These are phyloP conservation scores for Anisognathus igniventris DNA, from an alignment of 2,797 vertebrate genomes.

Conservation along the genomic window DNA sequence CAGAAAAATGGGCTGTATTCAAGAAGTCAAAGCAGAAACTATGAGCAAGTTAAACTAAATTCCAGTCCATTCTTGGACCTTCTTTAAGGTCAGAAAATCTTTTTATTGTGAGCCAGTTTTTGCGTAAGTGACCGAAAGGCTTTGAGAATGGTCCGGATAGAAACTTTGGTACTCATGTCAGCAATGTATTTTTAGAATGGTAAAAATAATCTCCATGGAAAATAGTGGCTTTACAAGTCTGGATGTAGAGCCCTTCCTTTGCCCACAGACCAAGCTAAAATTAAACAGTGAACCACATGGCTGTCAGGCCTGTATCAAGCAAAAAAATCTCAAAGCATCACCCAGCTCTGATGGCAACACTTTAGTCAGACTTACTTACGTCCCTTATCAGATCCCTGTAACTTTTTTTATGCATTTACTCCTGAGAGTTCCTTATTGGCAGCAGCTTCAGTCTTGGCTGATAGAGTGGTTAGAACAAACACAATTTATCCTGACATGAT, in stretches of 20 bases:
- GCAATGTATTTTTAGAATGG: constrained; percentile 45
- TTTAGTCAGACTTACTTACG: background rate
- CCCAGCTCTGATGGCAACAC: background rate
- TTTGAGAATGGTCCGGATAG: constrained; percentile 27
- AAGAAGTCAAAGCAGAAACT: constrained; percentile 11
- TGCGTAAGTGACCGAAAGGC: constrained; percentile 43
- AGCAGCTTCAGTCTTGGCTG: background rate
- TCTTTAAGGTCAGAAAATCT: constrained; percentile 42
- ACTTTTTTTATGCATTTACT: background rate
- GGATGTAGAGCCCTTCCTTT: constrained; percentile 26
- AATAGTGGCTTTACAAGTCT: constrained; percentile 34
- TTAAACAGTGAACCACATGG: background rate
- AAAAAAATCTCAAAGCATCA: background rate
- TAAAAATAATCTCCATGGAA: constrained; percentile 50
- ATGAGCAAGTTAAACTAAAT: constrained; percentile 20
- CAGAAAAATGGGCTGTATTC: background rate
- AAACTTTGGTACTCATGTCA: constrained; percentile 8
- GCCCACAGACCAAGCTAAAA: constrained; percentile 23
- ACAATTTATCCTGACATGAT: background rate
- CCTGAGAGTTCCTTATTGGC: background rate
- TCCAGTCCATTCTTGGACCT: constrained; percentile 28
- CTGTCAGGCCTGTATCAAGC: background rate
- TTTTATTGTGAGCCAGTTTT: constrained; percentile 46
- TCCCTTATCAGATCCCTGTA: background rate
- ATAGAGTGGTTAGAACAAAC: background rate